Base-by-base conservation (phyloP, 2,888 invertebrate species). In the Tenthredo notha region DNA sequence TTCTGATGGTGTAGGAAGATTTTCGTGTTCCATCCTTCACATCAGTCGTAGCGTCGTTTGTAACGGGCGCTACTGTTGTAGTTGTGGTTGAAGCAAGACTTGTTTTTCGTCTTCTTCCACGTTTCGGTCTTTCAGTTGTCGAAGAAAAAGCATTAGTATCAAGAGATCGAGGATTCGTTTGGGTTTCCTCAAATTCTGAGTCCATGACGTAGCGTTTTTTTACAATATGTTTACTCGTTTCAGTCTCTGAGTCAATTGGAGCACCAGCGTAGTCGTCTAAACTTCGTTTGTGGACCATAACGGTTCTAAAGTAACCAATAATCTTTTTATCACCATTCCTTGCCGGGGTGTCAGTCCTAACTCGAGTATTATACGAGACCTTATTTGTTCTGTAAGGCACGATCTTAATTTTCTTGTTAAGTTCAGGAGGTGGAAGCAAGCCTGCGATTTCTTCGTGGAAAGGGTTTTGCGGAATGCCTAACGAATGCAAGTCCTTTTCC, bases 1-100 rank as follows among this genome's bases (percentile, higher is more conserved):
- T 90, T 21, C 86, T 88, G n/a, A 91, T 88, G 6, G 89, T 90
- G 72, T 91, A 90, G 40, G 89, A 85, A 0, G 86, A 77, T 83
- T 85, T 89, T 10, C 21, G 18, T 29, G 50, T 50, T 61, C 15
- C 25, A 40, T 43, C 40, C 25, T 50, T 21, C 18, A 40, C 6
- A n/a, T 54, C 21, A 43, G n/a, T 85, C 18, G 10, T 74, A 40
- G 72, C 40, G n/a, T 43, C 33, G 15, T n/a, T 80, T 80, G 25
- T 67, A n/a, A 67, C 67, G 58, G 83, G 67, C 9, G 50, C 43
- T 47, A 21, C 33, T 40, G 80, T 80, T 12, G 67, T 83, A 37
- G 50, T 77, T 33, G 58, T 61, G 6, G 78, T 84, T 61, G 43
- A 37, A 65, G 37, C 37, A 25, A 25, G 29, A 40, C 21, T 70